Evolutionary conservation across 2,888 invertebrate species (phyloP), one percentile per base, ranked within the genome.

Genomic region (Panzeria rudis): DNA sequence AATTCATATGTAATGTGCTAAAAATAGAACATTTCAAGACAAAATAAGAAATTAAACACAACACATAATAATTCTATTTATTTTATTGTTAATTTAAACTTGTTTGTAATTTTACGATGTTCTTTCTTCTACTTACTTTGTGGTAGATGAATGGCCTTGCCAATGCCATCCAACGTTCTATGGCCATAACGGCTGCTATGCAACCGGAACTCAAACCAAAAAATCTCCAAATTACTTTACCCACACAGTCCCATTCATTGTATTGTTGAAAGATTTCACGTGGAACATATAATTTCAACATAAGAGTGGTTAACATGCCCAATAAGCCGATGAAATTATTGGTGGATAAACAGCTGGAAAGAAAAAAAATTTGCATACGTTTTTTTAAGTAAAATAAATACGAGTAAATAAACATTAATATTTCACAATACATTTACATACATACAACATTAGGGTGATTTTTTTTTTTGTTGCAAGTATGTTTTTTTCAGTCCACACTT

Each of bases 141-240:
- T 97, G 97, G 92, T 97, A 97, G 88, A 96, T 94, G 92, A 97
- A 97, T 50, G 97, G 97, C 87, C 96, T 94, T 13, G 97, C 97
- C 88, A 97, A 94, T 25, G 97, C 97, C 89, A 97, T 94, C 95
- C 96, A 97, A 87, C 97, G 94, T 92, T 97, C 97, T 44, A 95
- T 94, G 13, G 97, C 97, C 97, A 97, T 97, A 79, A 97, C 96
- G 89, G 97, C 95, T 25, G 97, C 97, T 88, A 97, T 97, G 93
- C 97, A 96, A 56, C 97, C 97, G 87, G 97, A 97, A 89, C 97
- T 97, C 82, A 97, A 94, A 66, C 97, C 97, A 92, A 97, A 97
- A 87, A 96, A 95, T 83, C 97, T 94, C 93, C 97, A 95, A 73
- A 96, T 93, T 7, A 97, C 96, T 87, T 96, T 89, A 1, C 89